Conservation (phyloP, 2,888 invertebrate genomes). For the Pseudoips prasinana region DNA sequence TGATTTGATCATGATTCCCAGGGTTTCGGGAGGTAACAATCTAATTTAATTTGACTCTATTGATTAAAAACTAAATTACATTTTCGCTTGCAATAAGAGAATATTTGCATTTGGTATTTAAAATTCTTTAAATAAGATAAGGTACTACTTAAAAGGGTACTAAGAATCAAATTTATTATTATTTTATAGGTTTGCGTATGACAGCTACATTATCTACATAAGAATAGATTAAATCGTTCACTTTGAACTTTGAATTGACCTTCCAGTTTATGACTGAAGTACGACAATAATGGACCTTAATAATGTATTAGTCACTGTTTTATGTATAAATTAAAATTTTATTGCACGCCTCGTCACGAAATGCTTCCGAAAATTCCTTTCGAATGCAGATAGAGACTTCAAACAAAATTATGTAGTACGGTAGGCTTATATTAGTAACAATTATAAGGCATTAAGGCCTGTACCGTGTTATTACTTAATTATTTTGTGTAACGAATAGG, state of each 20-base stretch:
- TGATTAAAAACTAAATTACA: too few species aligned
- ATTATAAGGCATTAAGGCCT: constrained; percentile 53
- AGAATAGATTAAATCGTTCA: too few species aligned
- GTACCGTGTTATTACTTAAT: constrained; percentile 57
- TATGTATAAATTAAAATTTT: constrained; percentile 57
- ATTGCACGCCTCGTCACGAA: constrained; percentile 62
- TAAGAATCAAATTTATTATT: too few species aligned
- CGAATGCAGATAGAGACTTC: constrained; percentile 25
- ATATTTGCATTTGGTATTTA: too few species aligned
- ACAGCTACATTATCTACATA: too few species aligned
- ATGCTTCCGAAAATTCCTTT: constrained; percentile 50
- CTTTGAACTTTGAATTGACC: constrained; percentile 19
- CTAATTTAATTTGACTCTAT: too few species aligned
- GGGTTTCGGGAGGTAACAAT: too few species aligned
- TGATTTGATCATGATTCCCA: too few species aligned
- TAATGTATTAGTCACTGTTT: constrained; percentile 59
- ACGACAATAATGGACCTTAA: constrained; percentile 53
- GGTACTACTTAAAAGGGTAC: too few species aligned
- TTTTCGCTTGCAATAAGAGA: too few species aligned
- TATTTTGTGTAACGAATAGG: constrained; percentile 46
- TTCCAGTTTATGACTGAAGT: constrained; percentile 37
- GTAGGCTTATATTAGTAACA: constrained; percentile 54
- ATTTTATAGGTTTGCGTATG: too few species aligned
- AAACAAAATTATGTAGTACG: constrained; percentile 48
- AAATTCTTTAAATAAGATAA: too few species aligned